Evolutionary conservation across 2,888 invertebrate species (phyloP).

Genomic region (Machimus atricapillus): DNA sequence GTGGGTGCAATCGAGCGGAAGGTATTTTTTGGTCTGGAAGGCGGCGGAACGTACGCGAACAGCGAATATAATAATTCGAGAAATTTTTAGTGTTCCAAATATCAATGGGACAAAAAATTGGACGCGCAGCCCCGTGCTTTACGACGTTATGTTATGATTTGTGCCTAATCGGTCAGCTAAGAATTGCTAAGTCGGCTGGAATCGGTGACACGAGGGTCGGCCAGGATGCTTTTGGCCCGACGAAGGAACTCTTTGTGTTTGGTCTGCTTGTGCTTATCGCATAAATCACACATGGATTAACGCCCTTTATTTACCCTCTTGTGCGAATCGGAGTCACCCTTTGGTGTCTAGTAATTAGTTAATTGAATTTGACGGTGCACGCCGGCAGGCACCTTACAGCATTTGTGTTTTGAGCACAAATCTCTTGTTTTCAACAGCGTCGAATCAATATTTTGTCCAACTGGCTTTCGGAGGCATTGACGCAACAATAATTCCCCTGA

Average conservation of each 20-base stretch:
- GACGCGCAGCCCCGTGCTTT: slow-evolving; percentile 10
- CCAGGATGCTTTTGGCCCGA: not conserved
- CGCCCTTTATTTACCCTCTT: slow-evolving; percentile 36
- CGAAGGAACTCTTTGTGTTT: not conserved
- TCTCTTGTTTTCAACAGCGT: not conserved
- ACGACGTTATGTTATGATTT: slow-evolving; percentile 48
- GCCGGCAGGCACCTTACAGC: not conserved
- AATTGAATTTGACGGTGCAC: slow-evolving; percentile 24
- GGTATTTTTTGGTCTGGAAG: slow-evolving; percentile 36
- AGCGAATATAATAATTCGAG: slow-evolving; percentile 43
- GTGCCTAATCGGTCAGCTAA: slow-evolving; percentile 47
- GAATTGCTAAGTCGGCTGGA: slow-evolving; percentile 45
- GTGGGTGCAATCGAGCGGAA: slow-evolving; percentile 44
- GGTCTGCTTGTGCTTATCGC: slow-evolving; percentile 16
- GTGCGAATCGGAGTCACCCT: slow-evolving; percentile 12
- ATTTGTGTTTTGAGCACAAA: not conserved
- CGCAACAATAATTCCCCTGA: not conserved
- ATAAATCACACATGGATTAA: slow-evolving; percentile 47
- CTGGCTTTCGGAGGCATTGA: not conserved
- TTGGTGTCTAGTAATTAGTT: slow-evolving; percentile 31
- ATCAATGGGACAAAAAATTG: slow-evolving; percentile 39
- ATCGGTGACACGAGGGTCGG: slow-evolving; percentile 36
- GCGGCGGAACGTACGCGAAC: slow-evolving; percentile 27
- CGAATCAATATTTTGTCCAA: slow-evolving; percentile 19
- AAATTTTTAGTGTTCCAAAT: slow-evolving; percentile 34